Evolutionary conservation across 2,113 vertebrate genomes (phyloP).

Genomic region (Albula glossodonta): DNA sequence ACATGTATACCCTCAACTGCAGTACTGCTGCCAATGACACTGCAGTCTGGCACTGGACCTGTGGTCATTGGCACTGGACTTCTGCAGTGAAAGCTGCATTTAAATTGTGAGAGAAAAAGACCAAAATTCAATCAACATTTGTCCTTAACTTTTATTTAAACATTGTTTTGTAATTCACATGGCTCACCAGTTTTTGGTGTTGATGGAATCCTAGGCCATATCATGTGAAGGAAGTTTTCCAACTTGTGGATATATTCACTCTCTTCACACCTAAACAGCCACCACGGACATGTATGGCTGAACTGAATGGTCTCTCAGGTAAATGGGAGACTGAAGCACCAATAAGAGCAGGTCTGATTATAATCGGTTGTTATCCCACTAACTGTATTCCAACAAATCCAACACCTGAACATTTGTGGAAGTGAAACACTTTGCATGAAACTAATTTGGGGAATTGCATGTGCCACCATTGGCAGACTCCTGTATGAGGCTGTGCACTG

Average conservation of each 20-base stretch:
- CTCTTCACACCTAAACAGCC: too few relatives aligned
- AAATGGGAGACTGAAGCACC: too few relatives aligned
- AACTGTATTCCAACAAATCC: not conserved
- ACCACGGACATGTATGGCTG: too few relatives aligned
- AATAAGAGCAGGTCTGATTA: too few relatives aligned
- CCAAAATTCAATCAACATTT: not conserved
- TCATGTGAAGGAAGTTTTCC: too few relatives aligned
- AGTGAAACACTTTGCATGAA: not conserved
- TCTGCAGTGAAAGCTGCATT: not conserved
- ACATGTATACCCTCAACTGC: too few relatives aligned
- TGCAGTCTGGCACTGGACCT: not conserved
- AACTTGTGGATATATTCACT: too few relatives aligned
- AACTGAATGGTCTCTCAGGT: too few relatives aligned
- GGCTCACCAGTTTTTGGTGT: too few relatives aligned
- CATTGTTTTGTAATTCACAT: too few relatives aligned
- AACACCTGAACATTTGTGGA: not conserved
- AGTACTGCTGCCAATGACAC: not conserved
- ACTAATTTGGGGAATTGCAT: not conserved
- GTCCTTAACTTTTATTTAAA: not conserved
- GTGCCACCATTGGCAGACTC: not conserved
- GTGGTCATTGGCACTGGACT: too few relatives aligned
- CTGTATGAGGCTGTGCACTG: not conserved
- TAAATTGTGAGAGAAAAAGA: not conserved
- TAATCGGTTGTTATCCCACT: not conserved
- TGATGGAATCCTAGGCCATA: too few relatives aligned